Base-by-base conservation (phyloP, 2,888 invertebrate species). In the Epinotia bilunana region DNA sequence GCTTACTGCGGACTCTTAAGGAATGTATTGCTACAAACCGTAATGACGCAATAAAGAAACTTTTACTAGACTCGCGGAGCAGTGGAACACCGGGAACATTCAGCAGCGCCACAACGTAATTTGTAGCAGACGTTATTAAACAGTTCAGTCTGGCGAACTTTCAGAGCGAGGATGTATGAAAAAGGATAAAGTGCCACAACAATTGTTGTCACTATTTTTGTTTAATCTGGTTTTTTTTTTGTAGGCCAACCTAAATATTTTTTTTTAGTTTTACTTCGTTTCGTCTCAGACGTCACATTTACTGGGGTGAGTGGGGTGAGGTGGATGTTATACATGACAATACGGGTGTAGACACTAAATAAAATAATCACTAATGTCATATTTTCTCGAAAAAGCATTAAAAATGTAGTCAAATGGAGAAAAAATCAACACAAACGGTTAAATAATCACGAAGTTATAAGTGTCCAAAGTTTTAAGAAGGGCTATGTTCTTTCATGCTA, bases 71-170 rank as follows among this genome's bases (percentile, higher is more conserved):
- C 67, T 71, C 67, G 53, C 49, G 13, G 65, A 65, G 74, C 58
- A 77, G 46, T 72, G 60, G 76, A 55, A 74, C 72, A 68, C 13
- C 63, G 73, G 46, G 53, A 39, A 61, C 70, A 60, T 62, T 63
- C 57, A 63, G 64, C 57, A 63, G 64, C 20, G 75, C 67, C 67
- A 39, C 68, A 49, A 72, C 58, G 75, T 77, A 77, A 77, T 80
- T 79, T 80, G 78, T 80, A 73, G 78, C 73, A 76, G 78, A 77
- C 77, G 68, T 76, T 79, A 79, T 79, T 79, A 79, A 80, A 77
- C 76, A 77, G 76, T 75, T 79, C 72, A 82, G 80, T 83, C 81
- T 81, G 78, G 82, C 79, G 76, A 86, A 87, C 83, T 87, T 85
- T 78, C 74, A 71, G 60, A 39, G 62, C 84, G 77, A 62, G 80